These are phyloP conservation scores for Phragmatobia fuliginosa DNA, from an alignment of 2,888 invertebrate genomes.

Conservation along the genomic window DNA sequence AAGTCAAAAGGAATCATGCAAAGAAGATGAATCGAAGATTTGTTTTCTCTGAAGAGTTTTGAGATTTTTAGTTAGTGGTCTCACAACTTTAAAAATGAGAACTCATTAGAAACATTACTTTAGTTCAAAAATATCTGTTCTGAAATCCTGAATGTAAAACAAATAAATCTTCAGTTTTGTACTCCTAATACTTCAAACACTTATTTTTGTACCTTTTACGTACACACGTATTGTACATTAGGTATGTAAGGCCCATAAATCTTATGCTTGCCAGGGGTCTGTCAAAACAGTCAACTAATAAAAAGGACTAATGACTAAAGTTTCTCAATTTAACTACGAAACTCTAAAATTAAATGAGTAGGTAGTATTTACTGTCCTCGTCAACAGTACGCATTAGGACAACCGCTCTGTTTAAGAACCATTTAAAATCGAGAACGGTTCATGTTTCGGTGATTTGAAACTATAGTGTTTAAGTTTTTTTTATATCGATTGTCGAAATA, in stretches of 20 bases:
- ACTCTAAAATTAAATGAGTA: slow-evolving; percentile 34
- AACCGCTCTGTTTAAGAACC: neutral
- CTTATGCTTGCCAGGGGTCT: slow-evolving; percentile 20
- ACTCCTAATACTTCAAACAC: neutral
- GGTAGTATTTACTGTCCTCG: neutral
- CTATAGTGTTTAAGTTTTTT: neutral
- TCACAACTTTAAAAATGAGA: too few relatives aligned
- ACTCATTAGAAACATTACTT: neutral
- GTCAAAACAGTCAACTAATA: slow-evolving; percentile 39
- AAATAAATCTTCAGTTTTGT: neutral
- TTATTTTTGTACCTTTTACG: neutral
- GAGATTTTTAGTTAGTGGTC: too few relatives aligned
- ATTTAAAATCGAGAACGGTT: neutral
- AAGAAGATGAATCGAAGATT: too few relatives aligned
- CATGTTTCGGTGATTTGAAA: neutral
- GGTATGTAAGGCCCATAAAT: slow-evolving; percentile 25
- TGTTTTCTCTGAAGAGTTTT: neutral
- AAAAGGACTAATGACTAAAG: slow-evolving; percentile 38
- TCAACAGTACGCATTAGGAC: slow-evolving; percentile 1
- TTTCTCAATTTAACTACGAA: slow-evolving; percentile 32
- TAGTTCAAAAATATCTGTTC: neutral
- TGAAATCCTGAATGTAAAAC: neutral
- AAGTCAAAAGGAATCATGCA: too few relatives aligned
- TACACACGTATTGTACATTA: neutral
- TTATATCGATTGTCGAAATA: neutral